phyloP scores from a whole-genome alignment of 2,888 invertebrate genomes.

The Drosophila setosimentum region DNA sequence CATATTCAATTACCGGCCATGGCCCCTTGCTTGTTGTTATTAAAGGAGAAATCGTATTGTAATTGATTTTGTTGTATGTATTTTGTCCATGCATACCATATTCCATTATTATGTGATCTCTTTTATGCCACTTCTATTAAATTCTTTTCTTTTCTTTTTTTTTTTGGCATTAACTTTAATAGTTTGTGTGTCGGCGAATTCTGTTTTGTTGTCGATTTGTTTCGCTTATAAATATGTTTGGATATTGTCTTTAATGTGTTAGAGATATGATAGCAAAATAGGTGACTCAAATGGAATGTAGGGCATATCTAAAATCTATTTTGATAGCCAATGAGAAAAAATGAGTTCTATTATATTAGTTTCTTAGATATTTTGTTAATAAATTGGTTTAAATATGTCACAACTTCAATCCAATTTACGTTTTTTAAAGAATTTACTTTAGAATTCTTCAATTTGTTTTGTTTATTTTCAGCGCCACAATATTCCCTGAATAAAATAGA shows the following conservation, averaged over 20 bases:
- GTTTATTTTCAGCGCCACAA: neutral
- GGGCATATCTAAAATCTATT: neutral
- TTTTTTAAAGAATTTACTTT: neutral
- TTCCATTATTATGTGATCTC: constrained; percentile 56
- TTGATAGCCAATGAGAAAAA: neutral
- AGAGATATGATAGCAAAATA: neutral
- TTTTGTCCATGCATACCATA: constrained; percentile 50
- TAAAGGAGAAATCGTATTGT: constrained; percentile 72
- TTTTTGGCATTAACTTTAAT: constrained; percentile 63
- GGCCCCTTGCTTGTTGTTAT: constrained; percentile 58
- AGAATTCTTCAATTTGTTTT: neutral
- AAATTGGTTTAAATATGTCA: neutral
- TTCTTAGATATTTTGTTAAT: neutral
- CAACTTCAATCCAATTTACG: no score
- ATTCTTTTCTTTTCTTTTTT: neutral
- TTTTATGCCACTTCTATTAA: constrained; percentile 56
- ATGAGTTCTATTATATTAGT: neutral
- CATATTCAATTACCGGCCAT: constrained; percentile 69
- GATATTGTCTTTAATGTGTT: constrained; percentile 15
- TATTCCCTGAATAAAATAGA: neutral
- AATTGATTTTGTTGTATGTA: constrained; percentile 68
- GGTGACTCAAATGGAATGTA: constrained; percentile 10
- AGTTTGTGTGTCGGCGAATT: constrained; percentile 58
- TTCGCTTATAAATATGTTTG: constrained; percentile 42
- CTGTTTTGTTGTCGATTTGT: constrained; percentile 51